Evolutionary conservation across 2,888 invertebrate genomes (phyloP).

Genomic region (Thalpophila matura): DNA sequence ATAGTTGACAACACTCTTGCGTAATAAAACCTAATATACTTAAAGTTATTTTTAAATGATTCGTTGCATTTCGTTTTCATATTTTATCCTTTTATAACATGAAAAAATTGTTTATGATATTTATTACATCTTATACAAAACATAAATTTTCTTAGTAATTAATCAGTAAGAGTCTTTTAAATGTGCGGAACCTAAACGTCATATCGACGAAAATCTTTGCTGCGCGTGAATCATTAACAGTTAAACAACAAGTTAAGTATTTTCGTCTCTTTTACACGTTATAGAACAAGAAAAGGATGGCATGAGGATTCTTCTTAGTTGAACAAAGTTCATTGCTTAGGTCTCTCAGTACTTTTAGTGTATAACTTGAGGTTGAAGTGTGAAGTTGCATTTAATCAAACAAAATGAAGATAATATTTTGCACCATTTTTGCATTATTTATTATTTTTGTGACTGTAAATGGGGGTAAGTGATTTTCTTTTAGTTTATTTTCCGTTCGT

Average conservation of each 20-base stretch:
- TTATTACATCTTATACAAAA: not conserved
- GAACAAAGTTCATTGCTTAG: constrained; percentile 29
- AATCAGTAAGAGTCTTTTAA: not conserved
- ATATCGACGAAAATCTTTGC: not conserved
- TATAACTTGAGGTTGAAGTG: constrained; percentile 14
- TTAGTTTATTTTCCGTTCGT: not conserved
- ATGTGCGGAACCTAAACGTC: constrained; percentile 35
- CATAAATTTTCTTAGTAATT: not conserved
- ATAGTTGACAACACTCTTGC: too few species aligned
- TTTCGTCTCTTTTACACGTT: constrained; percentile 40
- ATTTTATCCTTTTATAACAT: too few species aligned
- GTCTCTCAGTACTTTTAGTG: constrained; percentile 41
- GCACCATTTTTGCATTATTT: constrained; percentile 37
- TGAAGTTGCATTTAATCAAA: constrained; percentile 20
- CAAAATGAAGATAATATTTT: constrained; percentile 43
- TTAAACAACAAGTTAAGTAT: constrained; percentile 13
- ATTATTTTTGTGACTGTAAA: constrained; percentile 37
- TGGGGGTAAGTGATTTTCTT: constrained; percentile 44
- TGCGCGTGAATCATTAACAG: constrained; percentile 22
- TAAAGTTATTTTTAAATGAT: too few species aligned
- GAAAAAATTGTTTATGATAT: too few species aligned
- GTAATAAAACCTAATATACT: too few species aligned
- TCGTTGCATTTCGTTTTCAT: too few species aligned
- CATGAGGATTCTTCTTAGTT: constrained; percentile 48
- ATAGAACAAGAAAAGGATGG: constrained; percentile 34